Conservation (phyloP, 2,113 vertebrate genomes). For the Myxocyprinus asiaticus region DNA sequence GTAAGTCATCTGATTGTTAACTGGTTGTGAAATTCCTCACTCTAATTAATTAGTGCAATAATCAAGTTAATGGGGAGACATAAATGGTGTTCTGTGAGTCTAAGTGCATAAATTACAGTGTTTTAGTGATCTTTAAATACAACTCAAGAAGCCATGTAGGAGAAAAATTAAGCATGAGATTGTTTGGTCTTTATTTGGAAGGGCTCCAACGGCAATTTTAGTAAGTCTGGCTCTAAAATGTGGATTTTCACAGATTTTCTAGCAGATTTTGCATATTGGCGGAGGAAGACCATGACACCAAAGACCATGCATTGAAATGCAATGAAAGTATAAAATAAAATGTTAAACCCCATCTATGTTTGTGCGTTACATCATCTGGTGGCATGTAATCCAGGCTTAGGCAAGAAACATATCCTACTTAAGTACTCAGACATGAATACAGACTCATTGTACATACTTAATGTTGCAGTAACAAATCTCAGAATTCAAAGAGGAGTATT, state of each 20-base stretch:
- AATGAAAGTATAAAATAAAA: too few relatives aligned
- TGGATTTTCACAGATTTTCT: background rate
- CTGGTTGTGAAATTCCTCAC: conserved; percentile 55
- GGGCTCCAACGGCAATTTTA: background rate
- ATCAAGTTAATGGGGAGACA: conserved; percentile 58
- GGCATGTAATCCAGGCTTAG: too few relatives aligned
- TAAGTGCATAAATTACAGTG: conserved; percentile 51
- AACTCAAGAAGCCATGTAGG: conserved; percentile 26
- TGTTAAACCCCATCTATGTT: too few relatives aligned
- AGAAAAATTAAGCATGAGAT: conserved; percentile 39
- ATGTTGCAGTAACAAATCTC: too few relatives aligned
- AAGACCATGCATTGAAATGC: background rate
- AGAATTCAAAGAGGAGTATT: too few relatives aligned
- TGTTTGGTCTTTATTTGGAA: conserved; percentile 30
- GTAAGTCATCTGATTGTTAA: conserved; percentile 55
- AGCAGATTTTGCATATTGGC: background rate
- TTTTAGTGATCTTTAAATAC: conserved; percentile 37
- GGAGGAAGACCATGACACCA: background rate
- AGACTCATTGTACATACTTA: too few relatives aligned
- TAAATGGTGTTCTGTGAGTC: conserved; percentile 50
- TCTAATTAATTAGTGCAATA: conserved; percentile 58
- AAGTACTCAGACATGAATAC: too few relatives aligned
- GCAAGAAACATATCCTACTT: too few relatives aligned
- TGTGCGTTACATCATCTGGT: too few relatives aligned
- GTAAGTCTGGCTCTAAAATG: background rate